phyloP scores from a whole-genome alignment of 2,888 invertebrate genomes.

The Willowsia nigromaculata region DNA sequence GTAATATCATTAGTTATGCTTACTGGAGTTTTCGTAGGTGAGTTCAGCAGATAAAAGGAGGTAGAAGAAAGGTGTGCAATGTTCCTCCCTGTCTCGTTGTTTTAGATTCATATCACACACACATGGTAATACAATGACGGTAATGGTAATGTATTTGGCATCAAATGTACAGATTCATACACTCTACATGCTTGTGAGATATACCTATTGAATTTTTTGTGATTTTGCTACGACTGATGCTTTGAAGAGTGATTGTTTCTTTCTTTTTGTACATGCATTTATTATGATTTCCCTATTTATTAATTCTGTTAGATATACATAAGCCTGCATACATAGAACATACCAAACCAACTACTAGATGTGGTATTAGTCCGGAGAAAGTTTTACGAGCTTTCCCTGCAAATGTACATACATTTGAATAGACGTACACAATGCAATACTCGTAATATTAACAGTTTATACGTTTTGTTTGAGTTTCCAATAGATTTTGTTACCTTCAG shows the following conservation, averaged over 20 bases:
- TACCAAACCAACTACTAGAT: neutral
- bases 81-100: neutral
- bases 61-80: slow-evolving; percentile 9
- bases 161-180: neutral
- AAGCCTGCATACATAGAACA: neutral
- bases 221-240: no score
- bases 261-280: slow-evolving; percentile 5
- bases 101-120: slow-evolving; percentile 24
- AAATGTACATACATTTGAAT: neutral
- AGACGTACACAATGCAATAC: no score
- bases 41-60: neutral
- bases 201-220: no score
- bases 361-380: neutral
- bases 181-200: no score
- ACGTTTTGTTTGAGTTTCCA: neutral
- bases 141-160: neutral
- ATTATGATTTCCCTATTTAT: slow-evolving; percentile 10
- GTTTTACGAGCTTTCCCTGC: neutral
- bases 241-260: slow-evolving; percentile 2
- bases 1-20: slow-evolving; percentile 14
- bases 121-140: neutral
- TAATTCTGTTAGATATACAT: neutral
- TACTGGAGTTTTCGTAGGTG: neutral
- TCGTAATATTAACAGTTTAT: no score
- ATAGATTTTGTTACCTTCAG: neutral